Conservation (phyloP, 2,888 invertebrate species). For the Drosophila lacicola region DNA sequence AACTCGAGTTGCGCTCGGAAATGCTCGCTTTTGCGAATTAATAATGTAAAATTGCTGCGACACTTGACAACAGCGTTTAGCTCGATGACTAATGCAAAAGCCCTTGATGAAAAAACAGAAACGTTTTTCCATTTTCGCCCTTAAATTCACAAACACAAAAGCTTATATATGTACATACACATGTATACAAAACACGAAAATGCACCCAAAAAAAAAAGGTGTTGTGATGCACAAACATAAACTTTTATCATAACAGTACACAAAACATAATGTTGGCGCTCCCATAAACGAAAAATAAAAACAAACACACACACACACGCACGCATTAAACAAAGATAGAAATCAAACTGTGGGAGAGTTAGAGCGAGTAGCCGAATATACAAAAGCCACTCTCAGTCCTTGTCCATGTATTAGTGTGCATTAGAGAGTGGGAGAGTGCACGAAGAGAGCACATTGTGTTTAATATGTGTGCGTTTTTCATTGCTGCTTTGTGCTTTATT, state of each 20-base stretch:
- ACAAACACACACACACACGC: constrained; percentile 3
- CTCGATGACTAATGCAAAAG: constrained; percentile 41
- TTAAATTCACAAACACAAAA: constrained; percentile 25
- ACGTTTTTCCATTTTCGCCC: constrained; percentile 15
- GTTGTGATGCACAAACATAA: constrained; percentile 43
- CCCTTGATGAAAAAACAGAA: constrained; percentile 19
- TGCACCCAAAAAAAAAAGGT: constrained; percentile 46
- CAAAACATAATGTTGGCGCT: constrained; percentile 57
- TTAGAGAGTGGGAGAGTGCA: constrained; percentile 23
- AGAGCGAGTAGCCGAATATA: constrained; percentile 20
- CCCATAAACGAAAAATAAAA: constrained; percentile 22
- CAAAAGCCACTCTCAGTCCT: constrained; percentile 57
- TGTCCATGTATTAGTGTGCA: constrained; percentile 28
- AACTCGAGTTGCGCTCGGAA: constrained; percentile 38
- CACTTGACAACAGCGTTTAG: constrained; percentile 53
- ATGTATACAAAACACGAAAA: constrained; percentile 22
- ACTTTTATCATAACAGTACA: constrained; percentile 40
- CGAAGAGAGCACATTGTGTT: constrained; percentile 18
- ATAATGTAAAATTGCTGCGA: constrained; percentile 54
- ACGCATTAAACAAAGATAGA: constrained; percentile 33
- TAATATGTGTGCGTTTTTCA: constrained; percentile 39
- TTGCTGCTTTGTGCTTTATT: constrained; percentile 41
- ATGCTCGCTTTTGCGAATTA: constrained; percentile 69
- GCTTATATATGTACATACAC: constrained; percentile 4
- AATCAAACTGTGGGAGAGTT: constrained; percentile 27